Evolutionary conservation across 2,888 invertebrate genomes (phyloP).

Genomic region (Thymelicus lineola): DNA sequence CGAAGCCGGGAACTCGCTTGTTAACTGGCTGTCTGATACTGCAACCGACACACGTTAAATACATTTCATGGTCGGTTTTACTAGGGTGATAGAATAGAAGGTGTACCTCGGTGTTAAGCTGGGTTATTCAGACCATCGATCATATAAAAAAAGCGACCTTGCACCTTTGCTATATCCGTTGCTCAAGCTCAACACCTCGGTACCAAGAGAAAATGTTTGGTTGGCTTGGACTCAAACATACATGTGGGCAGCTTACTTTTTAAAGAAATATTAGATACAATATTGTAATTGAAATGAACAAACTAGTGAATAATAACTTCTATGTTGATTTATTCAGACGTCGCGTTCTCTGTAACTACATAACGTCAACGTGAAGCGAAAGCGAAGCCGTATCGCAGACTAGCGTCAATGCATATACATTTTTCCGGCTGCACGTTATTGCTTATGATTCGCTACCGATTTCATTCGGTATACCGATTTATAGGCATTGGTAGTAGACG

Average conservation of each 20-base stretch:
- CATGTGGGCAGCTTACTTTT: too few relatives aligned
- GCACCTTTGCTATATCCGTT: too few relatives aligned
- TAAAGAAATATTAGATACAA: not conserved
- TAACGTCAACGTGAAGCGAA: slow-evolving; percentile 27
- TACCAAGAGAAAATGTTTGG: too few relatives aligned
- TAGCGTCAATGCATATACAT: slow-evolving; percentile 34
- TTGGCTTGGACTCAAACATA: too few relatives aligned
- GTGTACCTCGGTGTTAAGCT: too few relatives aligned
- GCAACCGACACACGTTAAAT: slow-evolving; percentile 4
- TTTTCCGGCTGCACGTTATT: slow-evolving; percentile 26
- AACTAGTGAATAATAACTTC: not conserved
- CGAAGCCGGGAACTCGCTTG: not conserved
- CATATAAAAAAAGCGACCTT: too few relatives aligned
- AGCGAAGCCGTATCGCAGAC: slow-evolving; percentile 28
- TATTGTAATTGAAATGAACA: not conserved
- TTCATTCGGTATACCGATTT: slow-evolving; percentile 29
- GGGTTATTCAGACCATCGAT: too few relatives aligned
- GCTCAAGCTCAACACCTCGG: too few relatives aligned
- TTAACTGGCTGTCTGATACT: not conserved
- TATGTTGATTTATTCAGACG: slow-evolving; percentile 3
- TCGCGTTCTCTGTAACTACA: slow-evolving; percentile 7
- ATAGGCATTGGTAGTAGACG: slow-evolving; percentile 10
- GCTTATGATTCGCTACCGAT: slow-evolving; percentile 44
- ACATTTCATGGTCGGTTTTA: not conserved
- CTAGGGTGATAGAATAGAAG: too few relatives aligned